Evolutionary conservation across 2,888 invertebrate genomes (phyloP), one percentile per base, ranked within the genome.

Genomic region (Pseudococcus viburni): DNA sequence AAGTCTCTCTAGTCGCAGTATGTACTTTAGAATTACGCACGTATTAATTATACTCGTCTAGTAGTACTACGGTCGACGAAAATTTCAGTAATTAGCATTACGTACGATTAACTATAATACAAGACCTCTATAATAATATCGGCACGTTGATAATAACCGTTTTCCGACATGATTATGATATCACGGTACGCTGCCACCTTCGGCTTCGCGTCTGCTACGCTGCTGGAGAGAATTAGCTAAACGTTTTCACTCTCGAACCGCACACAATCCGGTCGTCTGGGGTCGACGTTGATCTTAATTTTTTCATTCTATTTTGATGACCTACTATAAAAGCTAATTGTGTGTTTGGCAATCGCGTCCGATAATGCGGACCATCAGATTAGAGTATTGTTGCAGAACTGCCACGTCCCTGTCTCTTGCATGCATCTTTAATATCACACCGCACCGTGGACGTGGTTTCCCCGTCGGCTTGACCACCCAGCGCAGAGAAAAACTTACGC

Each of bases 61-160:
- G 15, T 33, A 26, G n/a, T 7, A 22, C 1, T 9, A 22, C 22
- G 22, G 7, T 22, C 46, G 80, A 83, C 80, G 42, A 46, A 83
- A 83, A 83, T 83, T 83, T 19, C 9, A 83, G 11, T 83, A 83
- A 83, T 83, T 83, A 83, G 17, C 80, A 46, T 83, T 83, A 83
- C 46, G 80, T 83, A 77, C 33, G 64, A 77, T 77, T 77, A 77
- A 17, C 19, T 15, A 77, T 39, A 39, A 9, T 26, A 33, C 26
- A 33, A 19, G 64, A 19, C 9, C 64, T 64, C 5, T 42, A 15
- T 33, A 22, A 22, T 39, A 80, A 42, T 42, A 42, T 80, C 80
- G 42, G 80, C 26, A 22, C 80, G 80, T 80, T 80, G 19, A 68
- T 83, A 83, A 83, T 46, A 17, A 46, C 80, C 80, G 33, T 83